Evolutionary conservation across 2,113 vertebrate genomes (phyloP), one percentile per base, ranked within the genome.

Genomic region (Rhinichthys klamathensis): DNA sequence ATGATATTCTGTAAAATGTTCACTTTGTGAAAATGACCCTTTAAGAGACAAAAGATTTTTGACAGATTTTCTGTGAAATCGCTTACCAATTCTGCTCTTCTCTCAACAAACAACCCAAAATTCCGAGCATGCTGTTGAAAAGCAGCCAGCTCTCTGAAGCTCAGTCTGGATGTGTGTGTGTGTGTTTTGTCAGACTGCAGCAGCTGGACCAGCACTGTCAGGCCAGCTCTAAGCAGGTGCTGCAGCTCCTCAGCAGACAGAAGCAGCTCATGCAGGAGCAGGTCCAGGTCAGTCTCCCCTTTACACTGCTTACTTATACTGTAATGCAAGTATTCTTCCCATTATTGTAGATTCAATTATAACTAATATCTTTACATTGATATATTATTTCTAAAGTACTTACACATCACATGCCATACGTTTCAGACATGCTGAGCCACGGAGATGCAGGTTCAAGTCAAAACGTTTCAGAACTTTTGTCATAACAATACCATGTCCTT

Each of bases 171-270:
- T 58, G 30, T 32, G 27, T n/a, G 80, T 86, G 35, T 92, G n/a
- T n/a, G n/a, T n/a, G n/a, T n/a, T 87, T 87, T 78, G 89, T 61
- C 93, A 99, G 98, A 93, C 94, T 99, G 89, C 92, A 94, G 90
- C 96, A 99, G 94, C 95, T 98, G 93, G 97, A 98, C 90, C 94
- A 93, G 91, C 96, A 97, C 89, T 94, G 97, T 93, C 96, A 98
- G 94, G 91, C 91, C 91, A 96, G 96, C 32, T 96, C 96, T 83
- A 96, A 95, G 95, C 97, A 99, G 92, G 94, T 98, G 91, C 94
- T 95, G 89, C 96, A 96, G 92, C 89, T 99, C 84, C 96, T 99
- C 90, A 93, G 90, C 94, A 96, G 93, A 92, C 97, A 98, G 94
- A 97, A 95, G 90, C 94, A 96, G 92, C 96, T 97, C 84, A 94